These are phyloP conservation scores for Oreotrochilus melanogaster DNA, from an alignment of 2,113 vertebrate species.

Conservation along the genomic window DNA sequence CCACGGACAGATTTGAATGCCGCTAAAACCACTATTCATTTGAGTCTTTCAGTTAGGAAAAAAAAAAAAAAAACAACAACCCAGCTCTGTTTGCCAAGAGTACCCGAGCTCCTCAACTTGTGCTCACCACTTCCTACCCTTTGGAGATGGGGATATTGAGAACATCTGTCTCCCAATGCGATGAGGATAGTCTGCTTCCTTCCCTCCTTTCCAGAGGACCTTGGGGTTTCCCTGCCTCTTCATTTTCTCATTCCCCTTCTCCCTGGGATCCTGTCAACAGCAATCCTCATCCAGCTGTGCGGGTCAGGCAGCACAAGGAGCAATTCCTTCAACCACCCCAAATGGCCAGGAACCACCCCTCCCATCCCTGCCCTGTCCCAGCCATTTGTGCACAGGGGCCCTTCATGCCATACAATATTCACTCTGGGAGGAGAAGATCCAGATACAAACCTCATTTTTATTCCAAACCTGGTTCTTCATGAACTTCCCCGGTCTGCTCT, in stretches of 20 bases:
- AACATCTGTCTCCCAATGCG: slow-evolving; percentile 53
- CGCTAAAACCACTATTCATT: slow-evolving; percentile 62
- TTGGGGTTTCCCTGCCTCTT: not conserved
- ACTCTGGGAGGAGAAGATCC: not conserved
- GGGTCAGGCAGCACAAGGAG: not conserved
- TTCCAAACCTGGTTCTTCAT: not conserved
- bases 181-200: not conserved
- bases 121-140: slow-evolving; percentile 63
- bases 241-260: slow-evolving; percentile 24
- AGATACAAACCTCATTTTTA: not conserved
- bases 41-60: not conserved
- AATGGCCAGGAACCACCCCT: not conserved
- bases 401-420: not conserved
- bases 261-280: slow-evolving; percentile 18
- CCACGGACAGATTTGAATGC: slow-evolving; percentile 34
- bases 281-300: slow-evolving; percentile 22
- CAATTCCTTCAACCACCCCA: not conserved
- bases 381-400: fast-evolving
- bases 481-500: not conserved
- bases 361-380: not conserved
- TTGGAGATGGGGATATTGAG: slow-evolving; percentile 41
- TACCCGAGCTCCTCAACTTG: not conserved
- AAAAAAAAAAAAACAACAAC: not conserved
- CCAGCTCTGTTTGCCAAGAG: not conserved
- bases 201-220: not conserved